phyloP scores from a whole-genome alignment of 2,797 vertebrate genomes.

The Chaetodon trifasciatus region DNA sequence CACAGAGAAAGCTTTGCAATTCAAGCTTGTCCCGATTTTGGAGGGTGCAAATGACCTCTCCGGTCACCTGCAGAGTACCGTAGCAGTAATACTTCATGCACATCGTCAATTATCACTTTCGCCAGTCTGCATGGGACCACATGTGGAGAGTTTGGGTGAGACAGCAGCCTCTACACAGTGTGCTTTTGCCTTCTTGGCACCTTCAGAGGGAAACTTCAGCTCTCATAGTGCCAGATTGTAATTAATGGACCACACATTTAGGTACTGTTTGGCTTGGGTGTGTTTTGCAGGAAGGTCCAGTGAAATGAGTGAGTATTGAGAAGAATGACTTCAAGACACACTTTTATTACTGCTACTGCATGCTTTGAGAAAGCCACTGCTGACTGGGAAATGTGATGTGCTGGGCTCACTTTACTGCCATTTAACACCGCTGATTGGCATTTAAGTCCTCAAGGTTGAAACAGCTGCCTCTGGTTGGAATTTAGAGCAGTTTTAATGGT shows the following conservation, averaged over 20 bases:
- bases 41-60: slow-evolving; percentile 6
- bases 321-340: slow-evolving; percentile 20
- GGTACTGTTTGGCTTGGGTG: slow-evolving; percentile 11
- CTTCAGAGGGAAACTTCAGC: slow-evolving; percentile 26
- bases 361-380: slow-evolving; percentile 14
- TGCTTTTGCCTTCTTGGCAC: slow-evolving; percentile 28
- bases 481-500: slow-evolving; percentile 41
- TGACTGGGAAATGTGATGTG: slow-evolving; percentile 27
- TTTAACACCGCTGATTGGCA: slow-evolving; percentile 49
- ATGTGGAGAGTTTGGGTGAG: slow-evolving; percentile 24
- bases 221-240: slow-evolving; percentile 39
- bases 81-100: slow-evolving; percentile 15
- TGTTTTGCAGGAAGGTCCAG: slow-evolving; percentile 10
- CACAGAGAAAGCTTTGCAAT: not conserved
- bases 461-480: slow-evolving; percentile 49
- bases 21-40: not conserved
- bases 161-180: slow-evolving; percentile 2
- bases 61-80: slow-evolving; percentile 10
- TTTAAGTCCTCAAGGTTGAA: slow-evolving; percentile 53
- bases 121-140: not conserved
- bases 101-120: slow-evolving; percentile 29
- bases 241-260: slow-evolving; percentile 45
- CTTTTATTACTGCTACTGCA: slow-evolving; percentile 39
- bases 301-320: slow-evolving; percentile 6
- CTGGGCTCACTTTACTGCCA: slow-evolving; percentile 41